phyloP scores from a whole-genome alignment of 2,113 vertebrate species.

The Sapajus apella region DNA sequence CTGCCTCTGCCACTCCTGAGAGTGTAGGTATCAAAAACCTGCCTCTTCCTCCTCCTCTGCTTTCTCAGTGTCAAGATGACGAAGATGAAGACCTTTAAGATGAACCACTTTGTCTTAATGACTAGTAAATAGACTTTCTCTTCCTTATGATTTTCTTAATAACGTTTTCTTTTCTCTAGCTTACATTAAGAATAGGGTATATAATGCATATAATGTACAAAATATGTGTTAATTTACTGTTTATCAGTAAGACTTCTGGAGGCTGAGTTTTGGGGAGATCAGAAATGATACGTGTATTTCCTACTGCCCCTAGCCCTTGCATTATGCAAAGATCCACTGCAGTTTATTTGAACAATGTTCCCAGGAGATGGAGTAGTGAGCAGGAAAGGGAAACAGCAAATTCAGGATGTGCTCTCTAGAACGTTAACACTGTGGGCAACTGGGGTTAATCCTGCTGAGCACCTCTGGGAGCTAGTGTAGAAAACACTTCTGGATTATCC shows the following conservation, averaged over 20 bases:
- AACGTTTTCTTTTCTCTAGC: neutral
- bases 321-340: neutral
- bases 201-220: neutral
- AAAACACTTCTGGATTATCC: neutral
- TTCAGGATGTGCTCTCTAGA: neutral
- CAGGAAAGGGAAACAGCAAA: neutral
- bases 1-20: neutral
- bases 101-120: neutral
- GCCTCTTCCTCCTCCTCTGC: neutral
- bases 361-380: neutral
- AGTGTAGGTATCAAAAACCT: neutral
- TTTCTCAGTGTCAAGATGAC: neutral
- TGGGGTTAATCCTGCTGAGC: neutral
- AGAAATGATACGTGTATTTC: neutral
- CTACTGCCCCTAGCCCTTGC: neutral
- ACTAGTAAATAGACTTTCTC: neutral
- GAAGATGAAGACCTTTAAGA: neutral
- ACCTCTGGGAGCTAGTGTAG: neutral
- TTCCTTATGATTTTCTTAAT: neutral
- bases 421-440: neutral
- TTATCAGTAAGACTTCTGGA: neutral
- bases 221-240: neutral
- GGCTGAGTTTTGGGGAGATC: neutral
- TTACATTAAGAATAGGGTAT: neutral
- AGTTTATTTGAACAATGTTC: neutral